Percentiles rank a stretch among this genome's conserved stretches.
Evolutionary conservation across 2,797 vertebrate genomes (phyloP).

Genomic region (Cercopithecus petaurista): DNA sequence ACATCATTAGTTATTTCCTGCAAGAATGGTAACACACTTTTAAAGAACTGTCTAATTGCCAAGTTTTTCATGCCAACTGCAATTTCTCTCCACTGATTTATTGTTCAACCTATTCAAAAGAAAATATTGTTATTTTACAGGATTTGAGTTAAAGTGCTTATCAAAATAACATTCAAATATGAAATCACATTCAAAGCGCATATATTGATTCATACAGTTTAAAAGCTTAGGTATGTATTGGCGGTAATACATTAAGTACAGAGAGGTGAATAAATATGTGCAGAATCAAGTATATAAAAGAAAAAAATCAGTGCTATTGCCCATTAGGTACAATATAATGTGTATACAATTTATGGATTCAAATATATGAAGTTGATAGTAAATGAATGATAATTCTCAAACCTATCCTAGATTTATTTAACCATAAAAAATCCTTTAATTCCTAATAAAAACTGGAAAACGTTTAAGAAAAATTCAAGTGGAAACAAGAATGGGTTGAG

Average conservation of each 20-base stretch:
- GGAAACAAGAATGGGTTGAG: not conserved
- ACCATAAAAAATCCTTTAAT: not conserved
- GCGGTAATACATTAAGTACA: not conserved
- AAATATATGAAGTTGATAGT: not conserved
- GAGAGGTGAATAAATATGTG: not conserved
- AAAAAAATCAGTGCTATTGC: not conserved
- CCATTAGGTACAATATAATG: not conserved
- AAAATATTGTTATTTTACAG: constrained; percentile 2
- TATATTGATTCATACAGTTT: not conserved
- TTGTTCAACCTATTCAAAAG: not conserved
- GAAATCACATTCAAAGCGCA: not conserved
- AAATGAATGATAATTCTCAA: not conserved
- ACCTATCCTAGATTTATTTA: not conserved
- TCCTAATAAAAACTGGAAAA: constrained; percentile 49
- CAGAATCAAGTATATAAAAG: not conserved
- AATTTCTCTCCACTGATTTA: constrained; percentile 15
- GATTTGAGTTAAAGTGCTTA: not conserved
- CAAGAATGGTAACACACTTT: not conserved
- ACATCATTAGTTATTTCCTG: not conserved
- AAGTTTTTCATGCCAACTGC: not conserved
- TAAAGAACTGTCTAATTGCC: not conserved
- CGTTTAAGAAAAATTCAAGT: not conserved
- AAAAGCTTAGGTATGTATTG: not conserved
- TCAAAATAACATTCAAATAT: not conserved
- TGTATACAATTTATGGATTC: not conserved